Evolutionary conservation across 2,113 vertebrate genomes (phyloP).

Genomic region (Butorides virescens): DNA sequence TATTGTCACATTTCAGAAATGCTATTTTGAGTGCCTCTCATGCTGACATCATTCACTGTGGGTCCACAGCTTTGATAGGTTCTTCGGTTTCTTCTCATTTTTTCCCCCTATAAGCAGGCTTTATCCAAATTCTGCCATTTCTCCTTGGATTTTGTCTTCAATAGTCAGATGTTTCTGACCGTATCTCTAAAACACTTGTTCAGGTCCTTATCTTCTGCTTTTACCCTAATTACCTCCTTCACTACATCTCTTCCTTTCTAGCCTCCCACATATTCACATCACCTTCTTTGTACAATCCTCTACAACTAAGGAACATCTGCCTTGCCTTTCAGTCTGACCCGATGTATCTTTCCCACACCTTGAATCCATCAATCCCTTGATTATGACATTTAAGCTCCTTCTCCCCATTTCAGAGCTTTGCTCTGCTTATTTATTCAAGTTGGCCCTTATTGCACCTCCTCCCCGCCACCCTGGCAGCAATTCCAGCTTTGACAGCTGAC

Average conservation of each 20-base stretch:
- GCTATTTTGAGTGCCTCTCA: conserved; percentile 2
- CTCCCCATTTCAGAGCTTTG: not conserved
- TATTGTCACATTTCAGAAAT: conserved; percentile 28
- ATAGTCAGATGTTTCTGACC: not conserved
- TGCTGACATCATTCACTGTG: not conserved
- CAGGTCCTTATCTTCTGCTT: not conserved
- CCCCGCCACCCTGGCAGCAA: not conserved
- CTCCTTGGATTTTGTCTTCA: not conserved
- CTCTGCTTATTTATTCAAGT: conserved; percentile 21
- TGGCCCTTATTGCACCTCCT: not conserved
- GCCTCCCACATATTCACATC: not conserved
- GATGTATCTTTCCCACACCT: not conserved
- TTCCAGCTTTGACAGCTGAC: conserved; percentile 21
- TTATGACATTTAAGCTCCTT: conserved; percentile 5
- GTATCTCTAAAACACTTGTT: not conserved
- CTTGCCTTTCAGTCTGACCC: not conserved
- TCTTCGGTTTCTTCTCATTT: not conserved
- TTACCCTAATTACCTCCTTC: not conserved
- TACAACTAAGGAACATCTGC: not conserved
- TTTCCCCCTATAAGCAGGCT: not conserved
- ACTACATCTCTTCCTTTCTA: not conserved
- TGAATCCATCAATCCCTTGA: not conserved
- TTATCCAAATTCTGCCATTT: not conserved
- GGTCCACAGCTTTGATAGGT: not conserved
- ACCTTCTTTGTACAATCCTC: not conserved